Evolutionary conservation across 1,140 invertebrate species (phyloP), one percentile per base, ranked within the genome.

Genomic region (Zaprionus taronus): DNA sequence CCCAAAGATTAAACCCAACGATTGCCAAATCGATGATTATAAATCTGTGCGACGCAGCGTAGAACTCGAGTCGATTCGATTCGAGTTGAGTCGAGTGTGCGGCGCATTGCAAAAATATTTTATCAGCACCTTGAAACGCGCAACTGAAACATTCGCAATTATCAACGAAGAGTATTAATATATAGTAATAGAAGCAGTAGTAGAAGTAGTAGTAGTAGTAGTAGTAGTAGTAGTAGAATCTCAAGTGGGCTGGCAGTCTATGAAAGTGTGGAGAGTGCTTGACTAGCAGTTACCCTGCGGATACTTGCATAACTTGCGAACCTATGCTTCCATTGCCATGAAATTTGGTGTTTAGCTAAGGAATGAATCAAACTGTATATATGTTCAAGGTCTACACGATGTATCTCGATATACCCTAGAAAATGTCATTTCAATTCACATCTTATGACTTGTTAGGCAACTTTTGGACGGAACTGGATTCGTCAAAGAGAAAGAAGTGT

Each of bases 81-180:
- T 44, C n/a, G 1, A 7, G 15, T n/a, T 12, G 28, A 34, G 28
- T 20, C 22, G 24, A 24, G 28, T 24, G n/a, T 24, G 31, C 56
- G 31, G 14, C 72, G 78, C 72, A 74, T 69, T 75, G 62, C 70
- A 66, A 79, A 83, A 83, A 79, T 76, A 79, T 83, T 83, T 83
- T 79, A 83, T 83, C 76, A 79, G 62, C 66, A n/a, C 75, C 71
- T 72, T 66, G 51, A 61, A 73, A 81, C 66, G 66, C 60, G 66
- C 60, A 73, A 76, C 62, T 72, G 49, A 73, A 76, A 81, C 61
- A 51, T 67, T 72, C 56, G 17, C 64, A 60, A 67, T 67, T 51
- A 73, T 53, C 56, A 67, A 44, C 55, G 51, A 55, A 20, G 56
- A 41, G 9, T 6, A 47, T 22, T 47, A 34, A 55, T 26, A 62